Evolutionary conservation across 2,797 vertebrate genomes (phyloP).

Genomic region (Girardinus metallicus): DNA sequence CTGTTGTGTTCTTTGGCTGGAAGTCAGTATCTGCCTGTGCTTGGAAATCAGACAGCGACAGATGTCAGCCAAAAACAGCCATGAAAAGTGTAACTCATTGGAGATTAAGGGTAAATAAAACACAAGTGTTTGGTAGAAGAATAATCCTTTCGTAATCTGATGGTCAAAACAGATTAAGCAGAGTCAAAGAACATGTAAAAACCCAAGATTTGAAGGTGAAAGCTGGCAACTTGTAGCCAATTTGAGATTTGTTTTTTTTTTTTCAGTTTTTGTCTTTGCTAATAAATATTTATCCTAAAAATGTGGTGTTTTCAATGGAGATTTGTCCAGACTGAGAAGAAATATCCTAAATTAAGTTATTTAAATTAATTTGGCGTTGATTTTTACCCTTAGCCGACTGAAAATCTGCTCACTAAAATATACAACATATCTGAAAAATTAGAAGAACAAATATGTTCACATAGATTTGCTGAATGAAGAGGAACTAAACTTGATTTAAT

Average conservation of each 20-base stretch:
- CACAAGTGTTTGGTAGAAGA: neutral
- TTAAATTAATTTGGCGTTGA: neutral
- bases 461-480: neutral
- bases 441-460: neutral
- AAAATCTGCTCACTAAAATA: neutral
- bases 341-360: neutral
- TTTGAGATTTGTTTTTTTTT: neutral
- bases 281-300: neutral
- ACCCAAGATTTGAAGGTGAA: neutral
- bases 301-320: neutral
- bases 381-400: neutral
- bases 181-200: neutral
- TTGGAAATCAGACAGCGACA: conserved; percentile 24
- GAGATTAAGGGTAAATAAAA: neutral
- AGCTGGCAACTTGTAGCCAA: neutral
- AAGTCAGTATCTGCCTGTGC: conserved; percentile 19
- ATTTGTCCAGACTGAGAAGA: neutral
- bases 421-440: neutral
- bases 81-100: neutral
- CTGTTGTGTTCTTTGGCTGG: conserved; percentile 22
- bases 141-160: neutral
- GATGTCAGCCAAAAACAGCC: conserved; percentile 10
- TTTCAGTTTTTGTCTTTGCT: neutral
- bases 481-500: neutral
- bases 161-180: neutral